phyloP scores from a whole-genome alignment of 1,140 invertebrate genomes.

The Harpegnathos saltator region DNA sequence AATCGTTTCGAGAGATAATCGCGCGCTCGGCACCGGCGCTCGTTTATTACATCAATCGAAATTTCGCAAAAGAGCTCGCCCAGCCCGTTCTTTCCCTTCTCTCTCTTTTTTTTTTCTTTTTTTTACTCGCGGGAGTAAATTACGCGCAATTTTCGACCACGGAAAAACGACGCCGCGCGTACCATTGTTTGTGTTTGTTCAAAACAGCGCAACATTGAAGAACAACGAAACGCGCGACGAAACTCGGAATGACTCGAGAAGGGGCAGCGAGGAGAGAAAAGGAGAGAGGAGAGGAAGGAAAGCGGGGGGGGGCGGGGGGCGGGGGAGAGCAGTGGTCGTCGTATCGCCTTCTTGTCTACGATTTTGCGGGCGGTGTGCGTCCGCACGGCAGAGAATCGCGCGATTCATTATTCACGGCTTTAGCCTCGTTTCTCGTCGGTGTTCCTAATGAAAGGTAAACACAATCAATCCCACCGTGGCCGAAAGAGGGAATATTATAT shows the following conservation, averaged over 20 bases:
- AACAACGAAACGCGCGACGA: constrained; percentile 9
- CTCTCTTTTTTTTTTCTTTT: background rate
- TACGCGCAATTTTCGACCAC: background rate
- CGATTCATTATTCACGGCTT: constrained; percentile 82
- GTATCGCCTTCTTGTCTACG: constrained; percentile 24
- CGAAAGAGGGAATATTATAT: constrained; percentile 85
- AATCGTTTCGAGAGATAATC: constrained; percentile 10
- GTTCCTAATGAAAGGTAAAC: constrained; percentile 86
- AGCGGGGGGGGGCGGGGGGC: too few species aligned
- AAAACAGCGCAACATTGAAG: constrained; percentile 18
- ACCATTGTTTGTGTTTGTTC: constrained; percentile 7
- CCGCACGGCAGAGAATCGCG: constrained; percentile 72
- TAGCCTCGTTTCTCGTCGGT: constrained; percentile 66
- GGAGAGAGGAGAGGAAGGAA: too few species aligned
- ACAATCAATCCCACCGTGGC: constrained; percentile 82
- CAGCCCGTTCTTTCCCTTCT: too few species aligned
- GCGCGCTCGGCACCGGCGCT: too few species aligned
- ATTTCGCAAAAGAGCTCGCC: too few species aligned
- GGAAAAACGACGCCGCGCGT: background rate
- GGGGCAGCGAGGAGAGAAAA: too few species aligned
- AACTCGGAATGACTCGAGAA: too few species aligned
- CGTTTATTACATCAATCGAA: too few species aligned
- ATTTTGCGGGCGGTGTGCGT: constrained; percentile 12
- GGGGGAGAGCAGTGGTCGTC: background rate
- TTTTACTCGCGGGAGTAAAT: background rate